These are phyloP conservation scores for Candidula unifasciata DNA, from an alignment of 2,888 invertebrate species.

Conservation along the genomic window DNA sequence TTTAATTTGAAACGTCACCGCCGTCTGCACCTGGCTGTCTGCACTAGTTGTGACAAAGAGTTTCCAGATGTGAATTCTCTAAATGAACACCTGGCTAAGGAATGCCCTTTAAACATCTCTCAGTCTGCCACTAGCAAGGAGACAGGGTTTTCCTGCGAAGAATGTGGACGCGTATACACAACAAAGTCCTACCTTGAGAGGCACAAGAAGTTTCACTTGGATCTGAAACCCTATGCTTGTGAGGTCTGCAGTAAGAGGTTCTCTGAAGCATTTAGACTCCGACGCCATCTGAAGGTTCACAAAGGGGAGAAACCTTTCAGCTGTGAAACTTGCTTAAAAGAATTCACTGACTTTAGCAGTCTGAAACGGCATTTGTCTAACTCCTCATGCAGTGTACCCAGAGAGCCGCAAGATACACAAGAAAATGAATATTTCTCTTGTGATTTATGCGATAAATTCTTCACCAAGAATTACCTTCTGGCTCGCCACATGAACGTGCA, in stretches of 20 bases:
- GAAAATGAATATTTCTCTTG: conserved; percentile 21
- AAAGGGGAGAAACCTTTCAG: conserved; percentile 16
- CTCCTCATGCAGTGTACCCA: background rate
- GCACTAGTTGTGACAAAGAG: conserved; percentile 43
- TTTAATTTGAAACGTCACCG: conserved; percentile 47
- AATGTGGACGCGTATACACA: conserved; percentile 41
- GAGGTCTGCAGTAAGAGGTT: conserved; percentile 47
- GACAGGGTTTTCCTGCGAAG: conserved; percentile 36
- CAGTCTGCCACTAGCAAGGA: background rate
- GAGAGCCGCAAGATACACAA: background rate
- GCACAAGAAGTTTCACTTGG: conserved; percentile 48
- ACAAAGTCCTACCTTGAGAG: conserved; percentile 48
- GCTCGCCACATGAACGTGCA: conserved; percentile 41
- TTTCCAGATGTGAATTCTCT: conserved; percentile 32
- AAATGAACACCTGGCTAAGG: conserved; percentile 23
- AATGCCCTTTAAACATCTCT: conserved; percentile 1
- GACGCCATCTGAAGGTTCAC: conserved; percentile 45
- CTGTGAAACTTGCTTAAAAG: conserved; percentile 37
- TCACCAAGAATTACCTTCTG: conserved; percentile 43
- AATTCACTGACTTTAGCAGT: background rate
- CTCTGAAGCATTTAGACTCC: conserved; percentile 46
- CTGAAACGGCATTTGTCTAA: conserved; percentile 20
- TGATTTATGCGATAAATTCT: conserved; percentile 38
- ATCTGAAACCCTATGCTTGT: conserved; percentile 45
- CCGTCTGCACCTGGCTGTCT: conserved; percentile 45